A percentile compares a stretch with the other conserved stretches of the same genome.
Conservation (phyloP, 2,113 vertebrate genomes). For the Eudorcas thomsonii region DNA sequence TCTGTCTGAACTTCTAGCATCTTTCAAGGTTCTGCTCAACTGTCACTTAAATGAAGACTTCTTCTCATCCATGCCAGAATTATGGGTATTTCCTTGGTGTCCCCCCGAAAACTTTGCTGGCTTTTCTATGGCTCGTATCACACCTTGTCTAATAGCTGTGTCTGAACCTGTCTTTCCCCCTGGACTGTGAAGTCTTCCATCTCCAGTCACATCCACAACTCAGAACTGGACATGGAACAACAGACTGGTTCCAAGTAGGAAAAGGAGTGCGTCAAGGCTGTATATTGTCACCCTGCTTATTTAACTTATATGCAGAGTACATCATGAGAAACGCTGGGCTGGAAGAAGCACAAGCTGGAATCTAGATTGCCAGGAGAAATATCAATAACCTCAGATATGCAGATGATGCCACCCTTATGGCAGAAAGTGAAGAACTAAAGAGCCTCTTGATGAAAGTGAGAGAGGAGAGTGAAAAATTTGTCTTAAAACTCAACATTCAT, state of each 20-base stretch:
- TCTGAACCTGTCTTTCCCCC: background rate
- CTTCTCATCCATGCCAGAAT: background rate
- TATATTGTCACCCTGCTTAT: background rate
- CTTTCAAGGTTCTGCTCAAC: constrained; percentile 14
- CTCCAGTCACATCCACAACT: background rate
- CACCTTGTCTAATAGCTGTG: background rate
- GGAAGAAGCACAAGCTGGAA: background rate
- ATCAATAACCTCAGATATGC: background rate
- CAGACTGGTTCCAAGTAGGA: background rate
- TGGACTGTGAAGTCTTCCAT: background rate
- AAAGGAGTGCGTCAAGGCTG: background rate
- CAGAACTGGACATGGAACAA: background rate
- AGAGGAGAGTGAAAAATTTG: background rate
- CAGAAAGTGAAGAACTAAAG: background rate
- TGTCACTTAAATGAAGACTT: background rate
- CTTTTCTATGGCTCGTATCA: background rate
- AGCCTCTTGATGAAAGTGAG: background rate
- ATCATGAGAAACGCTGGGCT: background rate
- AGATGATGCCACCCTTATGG: background rate
- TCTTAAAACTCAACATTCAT: background rate
- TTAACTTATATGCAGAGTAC: background rate
- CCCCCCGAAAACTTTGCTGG: background rate
- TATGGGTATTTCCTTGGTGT: background rate
- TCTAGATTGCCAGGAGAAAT: background rate
- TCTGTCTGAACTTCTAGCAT: background rate